Evolutionary conservation across 1,140 invertebrate genomes (phyloP), one percentile per base, ranked within the genome.

Genomic region (Phenacoccus solenopsis): DNA sequence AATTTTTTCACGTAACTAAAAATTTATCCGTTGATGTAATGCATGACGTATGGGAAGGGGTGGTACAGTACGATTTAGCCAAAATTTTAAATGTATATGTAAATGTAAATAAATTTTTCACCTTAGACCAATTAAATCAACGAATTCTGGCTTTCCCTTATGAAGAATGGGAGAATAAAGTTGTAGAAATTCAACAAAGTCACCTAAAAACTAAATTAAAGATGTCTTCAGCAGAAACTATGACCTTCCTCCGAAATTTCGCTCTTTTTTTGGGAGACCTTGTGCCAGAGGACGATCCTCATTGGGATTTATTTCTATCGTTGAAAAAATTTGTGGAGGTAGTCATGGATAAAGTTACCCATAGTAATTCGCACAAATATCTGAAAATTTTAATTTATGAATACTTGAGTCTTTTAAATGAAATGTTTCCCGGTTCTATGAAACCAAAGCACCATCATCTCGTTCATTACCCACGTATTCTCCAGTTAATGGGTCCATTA

Each of bases 31-130:
- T 30, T 21, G 69, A 70, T 4, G 16, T 61, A 0, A 70, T 70
- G 69, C 57, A 70, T 30, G 69, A 70, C 30, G 25, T 30, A 9
- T 27, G 28, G 3, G 49, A 70, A 32, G 69, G 69, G 2, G 67
- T 68, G 7, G 30, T 13, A 16, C 21, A 35, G 35, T 21, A 3
- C 24, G 67, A 68, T 32, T 28, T 68, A 35, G 67, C 1, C 30
- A 10, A 9, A 68, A 30, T 38, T 12, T 68, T 22, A 2, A 30
- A 38, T 13, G 5, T 1, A 1, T 68, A 13, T 22, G 24, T 35
- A 22, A 1, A 68, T 24, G 9, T 30, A 68, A 20, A 22, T 68
- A 21, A 30, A n/a, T 32, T 10, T 68, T 10, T 28, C 24, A 68
- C 30, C 67, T 5, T 68, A 32, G 32, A 32, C 24, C 21, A 68